A percentile compares a stretch with the other conserved stretches of the same genome.
phyloP scores from a whole-genome alignment of 2,888 invertebrate species.

The Drosophila leonis region DNA sequence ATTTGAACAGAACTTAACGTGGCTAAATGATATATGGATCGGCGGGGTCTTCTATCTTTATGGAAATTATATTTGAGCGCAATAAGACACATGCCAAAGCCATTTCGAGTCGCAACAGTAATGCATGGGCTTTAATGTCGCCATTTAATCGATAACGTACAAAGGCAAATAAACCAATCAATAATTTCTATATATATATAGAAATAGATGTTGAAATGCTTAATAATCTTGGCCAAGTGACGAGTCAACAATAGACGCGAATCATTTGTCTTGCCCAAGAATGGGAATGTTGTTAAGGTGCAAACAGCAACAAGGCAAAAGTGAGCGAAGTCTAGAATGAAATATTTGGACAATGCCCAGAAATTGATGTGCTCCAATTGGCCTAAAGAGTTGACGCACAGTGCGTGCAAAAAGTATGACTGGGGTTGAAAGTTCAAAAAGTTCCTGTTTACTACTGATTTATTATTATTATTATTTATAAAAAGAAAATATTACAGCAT shows the following conservation, averaged over 20 bases:
- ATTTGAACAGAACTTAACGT: slow-evolving; percentile 43
- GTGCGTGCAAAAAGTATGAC: slow-evolving; percentile 17
- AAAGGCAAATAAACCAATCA: slow-evolving; percentile 32
- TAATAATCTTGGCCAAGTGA: slow-evolving; percentile 20
- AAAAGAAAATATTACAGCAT: too few species aligned
- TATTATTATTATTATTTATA: too few species aligned
- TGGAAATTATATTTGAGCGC: slow-evolving; percentile 30
- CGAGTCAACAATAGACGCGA: slow-evolving; percentile 22
- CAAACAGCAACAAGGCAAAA: not conserved
- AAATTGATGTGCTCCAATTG: slow-evolving; percentile 50
- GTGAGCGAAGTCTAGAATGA: not conserved
- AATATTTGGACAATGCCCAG: slow-evolving; percentile 39
- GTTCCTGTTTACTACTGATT: too few species aligned
- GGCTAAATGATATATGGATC: slow-evolving; percentile 35
- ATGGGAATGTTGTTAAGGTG: not conserved
- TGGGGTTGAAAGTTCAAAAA: not conserved
- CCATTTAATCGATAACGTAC: slow-evolving; percentile 38
- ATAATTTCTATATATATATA: slow-evolving; percentile 12
- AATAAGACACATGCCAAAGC: slow-evolving; percentile 50
- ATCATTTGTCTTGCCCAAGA: slow-evolving; percentile 15
- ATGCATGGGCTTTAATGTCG: slow-evolving; percentile 46
- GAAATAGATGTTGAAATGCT: not conserved
- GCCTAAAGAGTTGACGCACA: slow-evolving; percentile 24
- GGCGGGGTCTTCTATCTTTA: slow-evolving; percentile 24
- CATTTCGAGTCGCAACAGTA: slow-evolving; percentile 34